Evolutionary conservation across 2,797 vertebrate species (phyloP).

Genomic region (Hemibagrus guttatus): DNA sequence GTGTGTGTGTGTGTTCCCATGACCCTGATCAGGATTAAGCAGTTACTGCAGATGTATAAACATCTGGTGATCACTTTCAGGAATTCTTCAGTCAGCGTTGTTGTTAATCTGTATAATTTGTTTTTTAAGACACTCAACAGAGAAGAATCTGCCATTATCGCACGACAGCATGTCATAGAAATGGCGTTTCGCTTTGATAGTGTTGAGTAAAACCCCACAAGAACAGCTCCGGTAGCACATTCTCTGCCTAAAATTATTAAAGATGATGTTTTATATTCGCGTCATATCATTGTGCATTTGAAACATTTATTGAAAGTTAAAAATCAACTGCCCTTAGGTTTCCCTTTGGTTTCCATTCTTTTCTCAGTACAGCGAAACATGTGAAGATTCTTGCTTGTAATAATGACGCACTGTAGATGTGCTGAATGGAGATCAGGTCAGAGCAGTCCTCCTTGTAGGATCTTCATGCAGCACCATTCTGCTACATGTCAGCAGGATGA

Average conservation of each 20-base stretch:
- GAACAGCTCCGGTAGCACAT: neutral
- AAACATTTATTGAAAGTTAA: slow-evolving; percentile 9
- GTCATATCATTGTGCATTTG: neutral
- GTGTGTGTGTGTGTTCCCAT: neutral
- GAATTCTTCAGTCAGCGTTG: neutral
- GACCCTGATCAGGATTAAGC: neutral
- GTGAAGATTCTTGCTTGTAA: neutral
- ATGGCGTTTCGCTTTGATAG: neutral
- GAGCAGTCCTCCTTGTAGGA: neutral
- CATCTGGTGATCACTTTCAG: neutral
- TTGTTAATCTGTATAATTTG: neutral
- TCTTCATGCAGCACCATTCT: neutral
- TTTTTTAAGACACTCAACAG: neutral
- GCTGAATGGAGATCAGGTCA: neutral
- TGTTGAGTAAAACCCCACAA: neutral
- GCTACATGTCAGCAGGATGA: slow-evolving; percentile 4
- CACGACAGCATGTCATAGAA: neutral
- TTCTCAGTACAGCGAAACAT: neutral
- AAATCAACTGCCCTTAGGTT: neutral
- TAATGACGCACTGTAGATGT: neutral
- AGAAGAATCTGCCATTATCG: neutral
- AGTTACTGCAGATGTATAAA: neutral
- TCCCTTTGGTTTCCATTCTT: neutral
- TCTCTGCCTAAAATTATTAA: neutral
- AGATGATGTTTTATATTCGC: neutral